Percentiles rank a stretch among this genome's conserved stretches.
Evolutionary conservation across 1,140 invertebrate genomes (phyloP).

Genomic region (Drosophila nebulosa): DNA sequence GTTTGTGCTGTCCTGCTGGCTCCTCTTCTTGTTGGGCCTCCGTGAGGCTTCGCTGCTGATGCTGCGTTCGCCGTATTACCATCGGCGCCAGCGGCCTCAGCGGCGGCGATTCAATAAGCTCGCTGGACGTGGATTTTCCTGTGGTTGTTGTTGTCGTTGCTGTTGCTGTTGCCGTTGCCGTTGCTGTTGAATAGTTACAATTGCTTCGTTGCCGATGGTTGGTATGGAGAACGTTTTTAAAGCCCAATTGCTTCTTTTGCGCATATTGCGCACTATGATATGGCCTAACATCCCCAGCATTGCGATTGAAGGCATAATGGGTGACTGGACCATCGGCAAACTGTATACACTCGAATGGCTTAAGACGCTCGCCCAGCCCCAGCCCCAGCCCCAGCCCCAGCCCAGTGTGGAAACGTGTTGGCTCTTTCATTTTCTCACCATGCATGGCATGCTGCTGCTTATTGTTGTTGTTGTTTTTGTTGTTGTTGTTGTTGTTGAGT

Average conservation of each 20-base stretch:
- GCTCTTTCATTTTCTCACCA: conserved; percentile 8
- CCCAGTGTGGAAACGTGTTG: conserved; percentile 28
- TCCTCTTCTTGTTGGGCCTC: neutral
- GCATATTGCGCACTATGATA: neutral
- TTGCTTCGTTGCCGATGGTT: conserved; percentile 33
- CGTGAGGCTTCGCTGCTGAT: conserved; percentile 18
- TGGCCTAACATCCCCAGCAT: neutral
- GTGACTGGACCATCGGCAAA: conserved; percentile 54
- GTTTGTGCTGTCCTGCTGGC: neutral
- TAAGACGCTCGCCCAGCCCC: conserved; percentile 37
- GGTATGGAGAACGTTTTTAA: conserved; percentile 36
- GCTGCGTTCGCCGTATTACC: conserved; percentile 23
- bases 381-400: too few species aligned
- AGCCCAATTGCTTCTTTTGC: conserved; percentile 4
- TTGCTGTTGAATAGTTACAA: neutral
- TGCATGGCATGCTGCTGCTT: neutral
- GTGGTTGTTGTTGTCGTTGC: neutral
- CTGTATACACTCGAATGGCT: conserved; percentile 46
- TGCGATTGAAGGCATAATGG: conserved; percentile 37
- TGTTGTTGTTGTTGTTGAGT: neutral
- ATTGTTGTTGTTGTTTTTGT: neutral
- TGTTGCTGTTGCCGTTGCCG: conserved; percentile 25
- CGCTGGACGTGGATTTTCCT: neutral
- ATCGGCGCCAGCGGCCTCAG: conserved; percentile 34
- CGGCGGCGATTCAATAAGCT: conserved; percentile 12